A percentile compares a stretch with the other conserved stretches of the same genome.
phyloP scores from a whole-genome alignment of 2,797 vertebrate genomes.

The Pseudochirops corinnae region DNA sequence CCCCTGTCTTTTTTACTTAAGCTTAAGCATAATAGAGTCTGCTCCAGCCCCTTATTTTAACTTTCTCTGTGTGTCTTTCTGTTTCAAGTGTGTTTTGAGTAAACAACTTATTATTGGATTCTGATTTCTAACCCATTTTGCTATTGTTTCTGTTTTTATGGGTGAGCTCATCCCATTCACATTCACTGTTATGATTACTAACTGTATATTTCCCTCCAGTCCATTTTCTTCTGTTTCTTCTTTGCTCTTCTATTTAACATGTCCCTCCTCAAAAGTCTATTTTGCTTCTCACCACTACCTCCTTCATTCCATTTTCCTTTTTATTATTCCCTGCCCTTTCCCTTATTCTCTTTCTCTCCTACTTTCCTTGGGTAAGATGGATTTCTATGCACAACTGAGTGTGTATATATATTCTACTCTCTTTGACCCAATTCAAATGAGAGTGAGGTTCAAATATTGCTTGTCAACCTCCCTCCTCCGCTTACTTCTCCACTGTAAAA shows the following conservation, averaged over 20 bases:
- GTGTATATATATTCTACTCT: background rate
- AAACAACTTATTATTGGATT: background rate
- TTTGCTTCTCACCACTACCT: background rate
- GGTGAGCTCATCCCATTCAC: background rate
- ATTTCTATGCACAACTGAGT: background rate
- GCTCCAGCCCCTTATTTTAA: background rate
- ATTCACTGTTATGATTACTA: background rate
- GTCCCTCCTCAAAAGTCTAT: background rate
- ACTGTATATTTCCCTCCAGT: background rate
- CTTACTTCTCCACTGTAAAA: background rate
- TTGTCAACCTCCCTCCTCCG: background rate
- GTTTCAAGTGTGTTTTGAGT: background rate
- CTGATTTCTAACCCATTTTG: background rate
- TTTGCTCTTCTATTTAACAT: background rate
- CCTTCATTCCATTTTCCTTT: background rate
- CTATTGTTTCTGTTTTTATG: background rate
- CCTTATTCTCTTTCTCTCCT: background rate
- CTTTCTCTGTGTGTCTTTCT: background rate
- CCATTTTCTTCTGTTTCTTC: background rate
- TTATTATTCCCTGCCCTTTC: background rate
- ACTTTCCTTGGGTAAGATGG: no score
- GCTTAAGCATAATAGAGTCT: background rate
- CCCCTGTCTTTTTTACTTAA: background rate
- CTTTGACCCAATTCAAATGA: background rate
- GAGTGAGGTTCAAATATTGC: background rate